Conservation (phyloP, 2,113 vertebrate genomes). For the Nothobranchius kuhntae region DNA sequence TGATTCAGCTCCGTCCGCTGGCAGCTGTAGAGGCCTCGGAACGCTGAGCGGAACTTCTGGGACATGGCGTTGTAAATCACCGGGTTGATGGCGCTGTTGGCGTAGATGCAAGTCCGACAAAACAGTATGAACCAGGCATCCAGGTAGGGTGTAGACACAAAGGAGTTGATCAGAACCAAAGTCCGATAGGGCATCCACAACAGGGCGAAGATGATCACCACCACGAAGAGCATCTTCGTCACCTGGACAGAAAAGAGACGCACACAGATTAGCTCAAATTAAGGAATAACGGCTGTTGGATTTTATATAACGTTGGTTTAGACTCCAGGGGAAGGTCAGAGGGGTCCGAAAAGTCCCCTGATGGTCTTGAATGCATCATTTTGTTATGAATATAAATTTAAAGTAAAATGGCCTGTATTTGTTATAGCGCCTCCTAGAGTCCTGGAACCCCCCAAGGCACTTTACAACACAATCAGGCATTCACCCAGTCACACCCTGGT, state of each 20-base stretch:
- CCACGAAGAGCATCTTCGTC: conserved; percentile 82
- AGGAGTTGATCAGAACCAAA: conserved; percentile 82
- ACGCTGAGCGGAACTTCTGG: conserved; percentile 81
- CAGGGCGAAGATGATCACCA: conserved; percentile 80
- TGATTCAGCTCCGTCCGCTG: conserved; percentile 42
- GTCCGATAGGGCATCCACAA: conserved; percentile 85
- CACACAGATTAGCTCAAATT: not conserved
- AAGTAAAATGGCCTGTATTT: too few species aligned
- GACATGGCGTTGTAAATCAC: conserved; percentile 85
- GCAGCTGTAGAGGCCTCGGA: conserved; percentile 77
- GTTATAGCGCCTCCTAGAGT: too few species aligned
- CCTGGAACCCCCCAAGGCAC: too few species aligned
- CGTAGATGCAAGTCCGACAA: conserved; percentile 79
- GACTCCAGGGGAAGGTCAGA: too few species aligned
- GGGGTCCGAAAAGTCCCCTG: too few species aligned
- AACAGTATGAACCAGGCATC: conserved; percentile 83
- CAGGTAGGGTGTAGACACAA: conserved; percentile 76
- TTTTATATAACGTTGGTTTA: too few species aligned
- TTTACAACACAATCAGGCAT: too few species aligned
- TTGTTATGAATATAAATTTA: too few species aligned
- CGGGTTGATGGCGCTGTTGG: conserved; percentile 85
- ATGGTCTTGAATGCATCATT: too few species aligned
- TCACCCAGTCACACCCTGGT: too few species aligned
- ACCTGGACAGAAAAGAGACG: conserved; percentile 62
- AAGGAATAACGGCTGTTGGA: too few species aligned